phyloP scores from a whole-genome alignment of 2,113 vertebrate species.

The Hypocryptadius cinnamomeus region DNA sequence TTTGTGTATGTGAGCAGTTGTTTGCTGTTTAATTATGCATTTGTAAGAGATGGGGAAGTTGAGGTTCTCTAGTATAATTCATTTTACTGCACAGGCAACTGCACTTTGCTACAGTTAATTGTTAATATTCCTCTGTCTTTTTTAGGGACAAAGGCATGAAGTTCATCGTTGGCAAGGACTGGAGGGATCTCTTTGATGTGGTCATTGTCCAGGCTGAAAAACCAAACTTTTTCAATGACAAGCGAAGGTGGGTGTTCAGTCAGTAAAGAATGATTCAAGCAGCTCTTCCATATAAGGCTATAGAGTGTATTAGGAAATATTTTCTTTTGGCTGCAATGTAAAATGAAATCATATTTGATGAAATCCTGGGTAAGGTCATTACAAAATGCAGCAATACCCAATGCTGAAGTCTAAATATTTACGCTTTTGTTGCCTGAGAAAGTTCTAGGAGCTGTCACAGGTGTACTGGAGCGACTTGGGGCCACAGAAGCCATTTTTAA shows the following conservation, averaged over 20 bases:
- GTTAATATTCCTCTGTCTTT: neutral
- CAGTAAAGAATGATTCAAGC: neutral
- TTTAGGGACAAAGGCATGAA: slow-evolving; percentile 91
- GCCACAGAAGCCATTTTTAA: neutral
- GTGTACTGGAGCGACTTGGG: neutral
- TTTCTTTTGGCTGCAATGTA: neutral
- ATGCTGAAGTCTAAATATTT: neutral
- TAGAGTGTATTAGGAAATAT: neutral
- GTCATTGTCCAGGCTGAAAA: slow-evolving; percentile 98
- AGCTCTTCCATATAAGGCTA: neutral
- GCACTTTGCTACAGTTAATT: neutral
- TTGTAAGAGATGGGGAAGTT: neutral
- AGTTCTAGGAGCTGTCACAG: neutral
- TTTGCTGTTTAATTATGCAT: neutral
- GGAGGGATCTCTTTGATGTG: slow-evolving; percentile 94
- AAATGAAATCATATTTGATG: neutral
- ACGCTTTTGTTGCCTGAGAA: neutral
- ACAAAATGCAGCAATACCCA: neutral
- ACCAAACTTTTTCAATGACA: slow-evolving; percentile 95
- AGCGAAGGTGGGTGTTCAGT: slow-evolving; percentile 80
- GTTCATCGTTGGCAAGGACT: slow-evolving; percentile 94
- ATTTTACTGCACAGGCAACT: neutral
- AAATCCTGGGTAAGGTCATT: neutral
- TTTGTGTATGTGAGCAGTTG: slow-evolving; percentile 86
- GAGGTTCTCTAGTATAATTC: neutral